Evolutionary conservation across 2,888 invertebrate genomes (phyloP), one percentile per base, ranked within the genome.

Genomic region (Pardosa pseudoannulata): DNA sequence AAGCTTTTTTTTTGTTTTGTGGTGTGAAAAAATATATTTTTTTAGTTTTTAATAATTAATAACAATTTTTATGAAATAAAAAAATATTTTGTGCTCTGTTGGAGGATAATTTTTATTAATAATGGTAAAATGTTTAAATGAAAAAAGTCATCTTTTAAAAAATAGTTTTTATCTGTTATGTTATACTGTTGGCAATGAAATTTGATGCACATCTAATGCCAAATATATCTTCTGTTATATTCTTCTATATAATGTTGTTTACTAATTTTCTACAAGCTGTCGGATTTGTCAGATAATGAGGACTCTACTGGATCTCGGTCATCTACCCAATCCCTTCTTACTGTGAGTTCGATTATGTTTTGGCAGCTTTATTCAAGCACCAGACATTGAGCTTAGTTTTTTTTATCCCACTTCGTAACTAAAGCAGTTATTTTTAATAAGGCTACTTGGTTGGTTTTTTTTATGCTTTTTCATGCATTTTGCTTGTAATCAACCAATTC

Each of bases 231-330:
- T 7, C 19, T 71, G 62, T 71, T 28, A 62, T 68, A 29, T 13
- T 29, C 16, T 41, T 74, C 29, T 29, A 46, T 46, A 46, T 78
- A 85, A 85, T 41, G 16, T 73, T 56, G 28, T 67, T 39, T 56
- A 76, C 74, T 32, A 75, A 71, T 79, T 86, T 31, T 79, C 50
- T 86, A 19, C 74, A 79, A 86, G 85, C 85, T 86, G 64, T 70
- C 85, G 27, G 78, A 86, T 65, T 79, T 68, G 70, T 86, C 85
- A 32, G 85, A 86, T 68, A 86, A 73, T 79, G 85, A 86, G 68
- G 85, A 86, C 41, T 79, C 79, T 16, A 46, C 41, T 74, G 85
- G 79, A 79, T 41, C 41, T 1, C 39, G 46, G 11, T 79, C 85
- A 46, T 86, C 85, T 39, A 79, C 79, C 28, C 79, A 79, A 41